Percentiles rank a stretch among this genome's conserved stretches.
Conservation (phyloP, 2,888 invertebrate genomes). For the Hirtodrosophila cameraria region DNA sequence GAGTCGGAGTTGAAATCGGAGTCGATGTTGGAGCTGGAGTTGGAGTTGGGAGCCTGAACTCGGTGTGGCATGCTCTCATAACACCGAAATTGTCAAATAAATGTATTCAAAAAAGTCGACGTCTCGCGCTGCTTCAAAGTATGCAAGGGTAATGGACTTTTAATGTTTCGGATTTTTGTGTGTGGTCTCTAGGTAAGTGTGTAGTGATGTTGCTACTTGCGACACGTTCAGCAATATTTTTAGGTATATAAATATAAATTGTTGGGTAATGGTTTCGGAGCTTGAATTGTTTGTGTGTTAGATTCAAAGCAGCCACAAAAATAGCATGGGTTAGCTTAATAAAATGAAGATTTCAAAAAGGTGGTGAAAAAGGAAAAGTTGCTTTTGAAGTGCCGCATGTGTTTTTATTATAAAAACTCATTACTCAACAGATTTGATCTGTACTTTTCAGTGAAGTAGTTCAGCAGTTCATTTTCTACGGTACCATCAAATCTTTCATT, state of each 20-base stretch:
- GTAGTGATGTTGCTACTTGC: not conserved
- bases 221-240: conserved; percentile 25
- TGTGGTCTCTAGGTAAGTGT: conserved; percentile 6
- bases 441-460: no score
- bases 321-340: no score
- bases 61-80: conserved; percentile 22
- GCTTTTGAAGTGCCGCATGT: no score
- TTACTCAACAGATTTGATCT: no score
- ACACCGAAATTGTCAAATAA: conserved; percentile 65
- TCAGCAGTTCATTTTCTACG: no score
- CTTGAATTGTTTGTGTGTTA: conserved; percentile 2
- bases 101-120: conserved; percentile 62
- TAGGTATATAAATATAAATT: conserved; percentile 35
- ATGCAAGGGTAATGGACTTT: conserved; percentile 72
- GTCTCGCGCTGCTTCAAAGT: conserved; percentile 42
- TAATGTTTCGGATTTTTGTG: conserved; percentile 67
- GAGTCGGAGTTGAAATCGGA: conserved; percentile 6
- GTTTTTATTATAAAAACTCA: no score
- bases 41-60: conserved; percentile 6
- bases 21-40: conserved; percentile 16
- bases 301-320: not conserved
- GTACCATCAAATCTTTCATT: no score
- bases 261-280: conserved; percentile 2
- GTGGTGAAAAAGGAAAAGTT: no score
- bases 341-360: no score